Percentiles rank a stretch among this genome's conserved stretches.
Evolutionary conservation across 30 jellyfish, hydroid and myxozoan genomes (phyloP).

Genomic region (Mastigias papua): DNA sequence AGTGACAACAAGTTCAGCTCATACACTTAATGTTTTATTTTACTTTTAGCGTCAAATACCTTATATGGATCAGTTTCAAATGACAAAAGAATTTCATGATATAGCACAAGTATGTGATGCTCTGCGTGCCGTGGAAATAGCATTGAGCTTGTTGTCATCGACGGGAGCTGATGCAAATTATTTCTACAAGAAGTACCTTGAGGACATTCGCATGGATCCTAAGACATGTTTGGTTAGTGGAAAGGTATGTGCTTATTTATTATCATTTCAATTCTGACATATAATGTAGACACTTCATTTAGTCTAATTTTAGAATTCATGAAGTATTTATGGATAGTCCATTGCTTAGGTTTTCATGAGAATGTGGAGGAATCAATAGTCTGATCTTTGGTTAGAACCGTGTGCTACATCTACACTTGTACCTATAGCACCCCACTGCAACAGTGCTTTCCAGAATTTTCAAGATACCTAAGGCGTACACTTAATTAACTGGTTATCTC

Average conservation of each 20-base stretch:
- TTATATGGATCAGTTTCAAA: slow-evolving; percentile 44
- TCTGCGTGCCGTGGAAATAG: slow-evolving; percentile 74
- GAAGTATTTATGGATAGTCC: neutral
- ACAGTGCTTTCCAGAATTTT: no score
- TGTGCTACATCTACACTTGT: no score
- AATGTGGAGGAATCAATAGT: no score
- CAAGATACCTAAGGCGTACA: no score
- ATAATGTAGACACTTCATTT: neutral
- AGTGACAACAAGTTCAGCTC: neutral
- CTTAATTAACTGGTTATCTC: no score
- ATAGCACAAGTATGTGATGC: slow-evolving; percentile 79
- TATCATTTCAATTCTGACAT: neutral
- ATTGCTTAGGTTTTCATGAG: no score
- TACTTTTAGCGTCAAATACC: slow-evolving; percentile 52
- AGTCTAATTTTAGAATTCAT: neutral
- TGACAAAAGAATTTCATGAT: slow-evolving; percentile 65
- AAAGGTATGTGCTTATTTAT: slow-evolving; percentile 33
- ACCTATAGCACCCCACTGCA: no score
- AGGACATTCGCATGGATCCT: slow-evolving; percentile 65
- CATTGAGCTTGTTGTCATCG: slow-evolving; percentile 69
- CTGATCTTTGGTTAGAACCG: no score
- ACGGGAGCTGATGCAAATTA: slow-evolving; percentile 69
- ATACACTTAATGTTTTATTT: neutral
- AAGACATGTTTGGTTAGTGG: slow-evolving; percentile 54
- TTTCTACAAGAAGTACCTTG: slow-evolving; percentile 58